These are phyloP conservation scores for Orthonyx spaldingii DNA, from an alignment of 2,113 vertebrate species.

Conservation along the genomic window DNA sequence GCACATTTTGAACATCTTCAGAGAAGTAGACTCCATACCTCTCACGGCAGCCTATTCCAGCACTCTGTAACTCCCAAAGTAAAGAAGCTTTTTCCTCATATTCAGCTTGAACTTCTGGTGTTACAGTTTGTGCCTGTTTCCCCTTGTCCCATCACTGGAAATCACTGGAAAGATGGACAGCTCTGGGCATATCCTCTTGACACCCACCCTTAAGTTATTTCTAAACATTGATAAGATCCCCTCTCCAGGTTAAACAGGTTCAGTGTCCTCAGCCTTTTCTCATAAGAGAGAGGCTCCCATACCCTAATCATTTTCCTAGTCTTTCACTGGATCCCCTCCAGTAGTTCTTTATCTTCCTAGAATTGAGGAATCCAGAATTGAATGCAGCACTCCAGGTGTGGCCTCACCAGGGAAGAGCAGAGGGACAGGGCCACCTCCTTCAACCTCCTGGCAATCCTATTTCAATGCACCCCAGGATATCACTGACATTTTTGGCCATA, in stretches of 20 bases:
- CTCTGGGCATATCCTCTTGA: neutral
- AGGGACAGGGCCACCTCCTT: neutral
- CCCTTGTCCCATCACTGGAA: neutral
- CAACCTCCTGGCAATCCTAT: neutral
- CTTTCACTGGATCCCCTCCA: neutral
- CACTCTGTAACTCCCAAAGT: neutral
- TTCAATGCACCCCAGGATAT: neutral
- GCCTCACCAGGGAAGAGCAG: neutral
- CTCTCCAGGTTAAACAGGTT: neutral
- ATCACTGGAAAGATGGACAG: neutral
- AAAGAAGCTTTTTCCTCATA: neutral
- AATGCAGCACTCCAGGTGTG: neutral
- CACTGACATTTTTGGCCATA: neutral
- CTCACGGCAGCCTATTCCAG: neutral
- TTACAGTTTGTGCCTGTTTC: neutral
- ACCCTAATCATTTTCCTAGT: accelerated
- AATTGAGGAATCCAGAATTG: neutral
- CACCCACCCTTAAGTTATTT: neutral
- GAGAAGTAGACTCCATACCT: neutral
- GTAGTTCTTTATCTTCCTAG: neutral
- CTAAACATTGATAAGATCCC: neutral
- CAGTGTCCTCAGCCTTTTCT: neutral
- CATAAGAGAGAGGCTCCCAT: neutral
- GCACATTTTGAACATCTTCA: neutral
- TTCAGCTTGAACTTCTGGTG: neutral